Evolutionary conservation across 2,113 vertebrate species (phyloP), one percentile per base, ranked within the genome.

Genomic region (Pollachius pollachius): DNA sequence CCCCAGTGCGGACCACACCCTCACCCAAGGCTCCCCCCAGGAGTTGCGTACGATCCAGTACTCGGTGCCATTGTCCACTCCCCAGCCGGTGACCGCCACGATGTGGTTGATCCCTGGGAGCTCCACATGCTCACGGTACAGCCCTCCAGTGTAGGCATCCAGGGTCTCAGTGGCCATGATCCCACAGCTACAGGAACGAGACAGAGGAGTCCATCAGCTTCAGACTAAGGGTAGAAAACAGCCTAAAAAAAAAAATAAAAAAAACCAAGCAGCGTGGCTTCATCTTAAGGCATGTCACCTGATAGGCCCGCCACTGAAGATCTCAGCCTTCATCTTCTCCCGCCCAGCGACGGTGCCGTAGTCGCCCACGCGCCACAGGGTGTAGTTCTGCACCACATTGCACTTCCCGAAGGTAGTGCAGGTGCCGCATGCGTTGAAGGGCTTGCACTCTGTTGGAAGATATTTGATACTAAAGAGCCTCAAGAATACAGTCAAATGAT

Each of bases 21-120:
- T 94, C 87, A 98, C 95, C 95, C 95, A 97, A 0, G 97, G 95
- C 67, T 98, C 94, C 0, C 95, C 95, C 95, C 96, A 97, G 0
- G 96, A 99, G 64, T 96, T 98, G 0, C 94, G 92, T 15, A 96
- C 94, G n/a, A 97, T 93, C 93, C 96, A 96, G 74, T 93, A 98
- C 70, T 97, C 95, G 0, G 81, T 93, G 2, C 94, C 94, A 0
- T 90, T 89, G 52, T 90, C 92, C 30, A 96, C 69, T 0, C 93
- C 95, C 97, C 97, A 99, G 1, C 97, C 97, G 0, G 92, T 96
- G 82, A 99, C 96, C 0, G 97, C 98, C 2, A 99, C 67, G 0
- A 99, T 91, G 81, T 99, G 97, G 79, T 99, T 99, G 16, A 97
- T 93, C 34, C 59, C 3, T 12, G 95, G 75, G 0, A 79, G n/a